phyloP scores from a whole-genome alignment of 92 coral and sea anemone genomes.

The Epizoanthus illoricatus region DNA sequence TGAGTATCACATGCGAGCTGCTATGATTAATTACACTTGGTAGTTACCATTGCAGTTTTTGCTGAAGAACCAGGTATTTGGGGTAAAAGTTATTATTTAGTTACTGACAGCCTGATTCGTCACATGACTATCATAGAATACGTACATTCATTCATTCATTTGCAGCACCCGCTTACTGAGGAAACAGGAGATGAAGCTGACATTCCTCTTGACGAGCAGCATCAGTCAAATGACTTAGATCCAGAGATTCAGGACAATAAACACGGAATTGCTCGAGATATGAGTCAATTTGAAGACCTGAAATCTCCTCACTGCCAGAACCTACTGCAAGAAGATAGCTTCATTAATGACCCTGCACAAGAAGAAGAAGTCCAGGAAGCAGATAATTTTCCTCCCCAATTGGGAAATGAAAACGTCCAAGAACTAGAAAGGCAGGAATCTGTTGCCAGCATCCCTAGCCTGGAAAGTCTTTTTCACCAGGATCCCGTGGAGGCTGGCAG shows the following conservation, averaged over 20 bases:
- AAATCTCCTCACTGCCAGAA: not conserved
- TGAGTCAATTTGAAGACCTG: not conserved
- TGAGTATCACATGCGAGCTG: too few relatives aligned
- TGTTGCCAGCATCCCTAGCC: not conserved
- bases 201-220: not conserved
- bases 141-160: constrained; percentile 3
- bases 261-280: not conserved
- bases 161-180: constrained; percentile 25
- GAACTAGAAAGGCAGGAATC: not conserved
- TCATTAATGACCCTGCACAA: not conserved
- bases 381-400: not conserved
- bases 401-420: not conserved
- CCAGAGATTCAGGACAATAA: not conserved
- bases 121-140: not conserved
- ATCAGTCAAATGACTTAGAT: not conserved
- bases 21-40: too few relatives aligned
- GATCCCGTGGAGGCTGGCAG: not conserved
- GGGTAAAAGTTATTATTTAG: too few relatives aligned
- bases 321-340: not conserved
- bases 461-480: not conserved
- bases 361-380: not conserved
- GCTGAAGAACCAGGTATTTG: too few relatives aligned
- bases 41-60: too few relatives aligned
- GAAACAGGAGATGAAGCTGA: constrained; percentile 17
- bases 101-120: too few relatives aligned